phyloP scores from a whole-genome alignment of 2,797 vertebrate genomes.

The Odontamblyopus rebecca region DNA sequence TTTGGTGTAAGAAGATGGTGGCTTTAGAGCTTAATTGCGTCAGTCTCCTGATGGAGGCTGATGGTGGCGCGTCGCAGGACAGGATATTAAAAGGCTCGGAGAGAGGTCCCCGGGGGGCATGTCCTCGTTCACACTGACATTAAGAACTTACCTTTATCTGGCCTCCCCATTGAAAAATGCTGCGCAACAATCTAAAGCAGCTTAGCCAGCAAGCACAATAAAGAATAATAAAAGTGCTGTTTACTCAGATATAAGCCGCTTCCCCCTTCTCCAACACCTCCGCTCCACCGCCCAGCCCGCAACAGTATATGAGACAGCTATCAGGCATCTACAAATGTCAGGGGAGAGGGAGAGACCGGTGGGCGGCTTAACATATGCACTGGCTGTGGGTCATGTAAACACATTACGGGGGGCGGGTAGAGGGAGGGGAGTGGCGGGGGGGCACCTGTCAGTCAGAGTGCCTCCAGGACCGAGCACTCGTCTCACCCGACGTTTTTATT shows the following conservation, averaged over 20 bases:
- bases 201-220: conserved; percentile 80
- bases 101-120: conserved; percentile 56
- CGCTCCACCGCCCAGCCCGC: not conserved
- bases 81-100: conserved; percentile 76
- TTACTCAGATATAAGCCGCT: conserved; percentile 92
- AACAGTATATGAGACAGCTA: conserved; percentile 84
- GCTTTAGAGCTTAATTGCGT: conserved; percentile 18
- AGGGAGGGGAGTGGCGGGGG: not conserved
- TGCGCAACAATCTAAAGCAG: conserved; percentile 75
- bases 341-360: conserved; percentile 54
- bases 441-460: conserved; percentile 73
- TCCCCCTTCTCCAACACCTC: conserved; percentile 66
- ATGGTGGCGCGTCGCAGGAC: conserved; percentile 42
- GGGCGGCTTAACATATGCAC: conserved; percentile 36
- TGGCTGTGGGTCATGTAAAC: conserved; percentile 58
- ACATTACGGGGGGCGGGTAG: conserved; percentile 19
- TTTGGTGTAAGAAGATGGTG: not conserved
- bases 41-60: conserved; percentile 11
- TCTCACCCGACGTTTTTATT: conserved; percentile 6
- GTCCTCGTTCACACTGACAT: conserved; percentile 85
- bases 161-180: conserved; percentile 76
- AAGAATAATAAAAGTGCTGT: conserved; percentile 90
- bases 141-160: conserved; percentile 89
- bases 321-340: conserved; percentile 93
- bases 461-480: conserved; percentile 5